Percentiles rank a stretch among this genome's conserved stretches.
These are phyloP conservation scores for Meandrina meandrites DNA, from an alignment of 92 coral and sea anemone species.

Conservation along the genomic window DNA sequence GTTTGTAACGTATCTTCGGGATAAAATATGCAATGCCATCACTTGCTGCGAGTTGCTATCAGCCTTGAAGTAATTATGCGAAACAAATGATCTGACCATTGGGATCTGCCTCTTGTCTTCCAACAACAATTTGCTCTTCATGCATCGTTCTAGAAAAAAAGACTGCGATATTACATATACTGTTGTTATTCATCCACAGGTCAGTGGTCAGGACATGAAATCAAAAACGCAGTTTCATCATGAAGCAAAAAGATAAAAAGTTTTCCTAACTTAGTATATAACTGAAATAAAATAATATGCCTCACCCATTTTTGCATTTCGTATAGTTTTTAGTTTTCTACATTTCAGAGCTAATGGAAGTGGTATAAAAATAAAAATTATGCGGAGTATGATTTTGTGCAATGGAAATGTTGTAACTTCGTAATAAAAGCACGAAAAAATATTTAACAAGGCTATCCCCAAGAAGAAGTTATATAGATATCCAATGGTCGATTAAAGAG, in stretches of 20 bases:
- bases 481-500: background rate
- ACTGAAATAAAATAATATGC: background rate
- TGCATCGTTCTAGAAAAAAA: background rate
- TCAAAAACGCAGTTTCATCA: slow-evolving; percentile 5
- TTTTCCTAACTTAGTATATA: background rate
- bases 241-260: background rate
- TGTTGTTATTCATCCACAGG: background rate
- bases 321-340: background rate
- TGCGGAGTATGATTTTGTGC: background rate
- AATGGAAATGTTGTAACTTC: background rate
- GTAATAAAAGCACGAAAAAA: background rate
- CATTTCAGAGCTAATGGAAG: background rate
- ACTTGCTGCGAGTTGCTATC: too few relatives aligned
- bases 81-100: background rate
- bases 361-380: background rate
- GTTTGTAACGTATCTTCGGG: too few relatives aligned
- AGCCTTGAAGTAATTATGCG: too few relatives aligned
- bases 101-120: background rate
- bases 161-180: background rate
- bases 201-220: slow-evolving; percentile 6
- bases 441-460: background rate
- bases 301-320: background rate
- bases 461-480: background rate
- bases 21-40: too few relatives aligned
- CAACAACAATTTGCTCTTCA: background rate